phyloP scores from a whole-genome alignment of 2,797 vertebrate species.

The Triplophysa bombifrons region DNA sequence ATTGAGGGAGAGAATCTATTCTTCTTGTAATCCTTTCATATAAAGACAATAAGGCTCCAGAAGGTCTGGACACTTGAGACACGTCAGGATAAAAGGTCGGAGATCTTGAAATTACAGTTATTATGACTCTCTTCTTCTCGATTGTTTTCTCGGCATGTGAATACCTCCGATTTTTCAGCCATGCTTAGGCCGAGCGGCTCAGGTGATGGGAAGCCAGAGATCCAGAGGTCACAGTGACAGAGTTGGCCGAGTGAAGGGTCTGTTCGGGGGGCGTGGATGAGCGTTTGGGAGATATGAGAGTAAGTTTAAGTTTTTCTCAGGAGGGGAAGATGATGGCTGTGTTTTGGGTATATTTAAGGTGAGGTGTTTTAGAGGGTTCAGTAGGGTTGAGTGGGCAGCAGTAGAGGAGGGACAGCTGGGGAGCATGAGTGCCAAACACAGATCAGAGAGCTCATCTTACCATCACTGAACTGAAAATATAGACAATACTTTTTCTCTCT shows the following conservation, averaged over 20 bases:
- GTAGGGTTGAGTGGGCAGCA: slow-evolving; percentile 64
- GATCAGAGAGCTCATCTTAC: slow-evolving; percentile 76
- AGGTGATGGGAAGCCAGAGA: slow-evolving; percentile 6
- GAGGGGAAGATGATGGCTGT: background rate
- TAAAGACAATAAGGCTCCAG: slow-evolving; percentile 53
- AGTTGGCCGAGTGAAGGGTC: background rate
- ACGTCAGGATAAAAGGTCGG: slow-evolving; percentile 55
- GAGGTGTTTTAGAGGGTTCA: slow-evolving; percentile 60
- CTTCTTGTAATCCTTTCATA: slow-evolving; percentile 45
- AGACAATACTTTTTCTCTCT: slow-evolving; percentile 25
- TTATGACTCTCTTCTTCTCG: slow-evolving; percentile 18
- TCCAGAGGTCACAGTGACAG: background rate
- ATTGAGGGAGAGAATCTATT: slow-evolving; percentile 28
- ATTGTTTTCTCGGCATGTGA: slow-evolving; percentile 22
- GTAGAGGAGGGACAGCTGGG: slow-evolving; percentile 79
- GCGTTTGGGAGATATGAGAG: background rate
- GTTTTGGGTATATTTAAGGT: slow-evolving; percentile 19
- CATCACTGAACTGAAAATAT: slow-evolving; percentile 47
- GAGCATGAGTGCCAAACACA: slow-evolving; percentile 72
- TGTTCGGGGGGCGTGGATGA: background rate
- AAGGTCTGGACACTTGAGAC: slow-evolving; percentile 55
- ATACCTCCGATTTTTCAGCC: slow-evolving; percentile 7
- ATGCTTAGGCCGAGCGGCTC: background rate
- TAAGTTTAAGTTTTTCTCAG: background rate
- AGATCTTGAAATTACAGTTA: slow-evolving; percentile 52